phyloP scores from a whole-genome alignment of 2,888 invertebrate genomes.

The Drosophila siamana region DNA sequence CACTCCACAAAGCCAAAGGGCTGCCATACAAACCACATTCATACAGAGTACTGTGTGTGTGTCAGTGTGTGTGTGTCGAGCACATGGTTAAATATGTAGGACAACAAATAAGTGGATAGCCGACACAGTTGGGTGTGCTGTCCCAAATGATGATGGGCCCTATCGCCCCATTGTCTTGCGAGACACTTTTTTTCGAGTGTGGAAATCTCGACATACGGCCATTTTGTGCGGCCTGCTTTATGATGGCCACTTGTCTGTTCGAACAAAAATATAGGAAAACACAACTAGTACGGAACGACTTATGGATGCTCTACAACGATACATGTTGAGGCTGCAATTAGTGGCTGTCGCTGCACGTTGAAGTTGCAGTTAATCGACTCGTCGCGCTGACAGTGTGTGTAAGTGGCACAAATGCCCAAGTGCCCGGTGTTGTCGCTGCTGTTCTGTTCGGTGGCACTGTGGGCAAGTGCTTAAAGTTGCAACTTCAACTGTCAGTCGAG shows the following conservation, averaged over 20 bases:
- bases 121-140: constrained; percentile 30
- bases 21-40: constrained; percentile 7
- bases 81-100: constrained; percentile 60
- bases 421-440: constrained; percentile 21
- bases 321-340: neutral
- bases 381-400: neutral
- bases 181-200: constrained; percentile 48
- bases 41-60: neutral
- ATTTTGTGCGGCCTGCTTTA: constrained; percentile 58
- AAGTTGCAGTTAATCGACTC: neutral
- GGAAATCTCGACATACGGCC: constrained; percentile 68
- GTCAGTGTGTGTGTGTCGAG: constrained; percentile 35
- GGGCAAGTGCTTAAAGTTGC: constrained; percentile 61
- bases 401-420: constrained; percentile 17
- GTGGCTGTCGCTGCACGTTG: no score
- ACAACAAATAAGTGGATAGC: constrained; percentile 54
- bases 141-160: constrained; percentile 64
- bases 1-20: constrained; percentile 8
- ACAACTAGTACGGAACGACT: neutral
- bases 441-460: constrained; percentile 21
- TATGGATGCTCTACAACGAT: neutral
- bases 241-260: constrained; percentile 59
- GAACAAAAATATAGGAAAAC: constrained; percentile 26
- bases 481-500: constrained; percentile 56
- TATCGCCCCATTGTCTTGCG: constrained; percentile 65